A percentile compares a stretch with the other conserved stretches of the same genome.
These are phyloP conservation scores for Archilochus colubris DNA, from an alignment of 2,113 vertebrate genomes.

Conservation along the genomic window DNA sequence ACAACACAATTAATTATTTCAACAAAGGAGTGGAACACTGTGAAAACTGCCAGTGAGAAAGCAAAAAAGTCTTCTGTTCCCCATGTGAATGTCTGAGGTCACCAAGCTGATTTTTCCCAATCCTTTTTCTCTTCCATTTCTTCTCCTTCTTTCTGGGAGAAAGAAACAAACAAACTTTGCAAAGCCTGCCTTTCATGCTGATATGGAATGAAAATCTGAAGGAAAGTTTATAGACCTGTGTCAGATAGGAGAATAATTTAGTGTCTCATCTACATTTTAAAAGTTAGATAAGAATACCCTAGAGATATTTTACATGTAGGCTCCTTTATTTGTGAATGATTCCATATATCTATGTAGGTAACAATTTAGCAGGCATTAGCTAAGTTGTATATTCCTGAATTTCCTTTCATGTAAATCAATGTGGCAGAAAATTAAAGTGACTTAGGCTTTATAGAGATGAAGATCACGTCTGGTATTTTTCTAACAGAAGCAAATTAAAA, in stretches of 20 bases:
- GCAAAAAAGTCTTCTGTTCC: neutral
- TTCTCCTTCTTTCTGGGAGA: neutral
- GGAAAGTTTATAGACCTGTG: neutral
- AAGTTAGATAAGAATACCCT: slow-evolving; percentile 1
- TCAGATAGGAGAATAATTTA: slow-evolving; percentile 13
- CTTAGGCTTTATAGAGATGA: neutral
- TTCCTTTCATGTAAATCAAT: slow-evolving; percentile 33
- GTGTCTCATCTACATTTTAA: neutral
- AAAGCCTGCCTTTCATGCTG: neutral
- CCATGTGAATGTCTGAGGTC: neutral
- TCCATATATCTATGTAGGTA: neutral
- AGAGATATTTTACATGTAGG: neutral
- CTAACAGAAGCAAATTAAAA: slow-evolving; percentile 29
- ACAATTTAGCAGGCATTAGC: neutral
- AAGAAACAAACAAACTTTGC: neutral
- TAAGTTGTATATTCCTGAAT: neutral
- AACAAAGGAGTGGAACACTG: neutral
- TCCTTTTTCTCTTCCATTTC: neutral
- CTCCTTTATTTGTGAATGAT: slow-evolving; percentile 23
- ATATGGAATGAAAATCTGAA: neutral
- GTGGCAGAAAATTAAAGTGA: slow-evolving; percentile 40
- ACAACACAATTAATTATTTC: neutral
- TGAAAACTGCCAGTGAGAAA: neutral
- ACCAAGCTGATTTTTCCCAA: neutral
- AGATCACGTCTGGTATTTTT: neutral